phyloP scores from a whole-genome alignment of 2,113 vertebrate genomes.

The Eulemur macaco region DNA sequence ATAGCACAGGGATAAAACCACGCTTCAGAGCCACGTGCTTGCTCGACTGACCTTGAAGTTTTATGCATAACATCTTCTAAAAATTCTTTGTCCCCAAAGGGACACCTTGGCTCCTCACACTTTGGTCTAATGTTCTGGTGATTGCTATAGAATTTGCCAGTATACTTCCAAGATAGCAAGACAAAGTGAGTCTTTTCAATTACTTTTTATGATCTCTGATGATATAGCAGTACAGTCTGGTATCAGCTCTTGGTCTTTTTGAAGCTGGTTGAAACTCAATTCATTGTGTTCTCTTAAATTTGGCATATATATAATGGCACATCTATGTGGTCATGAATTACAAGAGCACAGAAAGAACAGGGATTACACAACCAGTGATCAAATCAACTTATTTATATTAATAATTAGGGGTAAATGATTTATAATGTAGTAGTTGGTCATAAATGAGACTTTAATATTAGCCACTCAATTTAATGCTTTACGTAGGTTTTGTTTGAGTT shows the following conservation, averaged over 20 bases:
- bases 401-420: not conserved
- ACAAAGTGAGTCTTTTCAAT: not conserved
- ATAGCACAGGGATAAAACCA: not conserved
- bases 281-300: not conserved
- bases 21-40: not conserved
- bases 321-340: not conserved
- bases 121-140: not conserved
- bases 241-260: not conserved
- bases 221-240: not conserved
- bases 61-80: not conserved
- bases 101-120: not conserved
- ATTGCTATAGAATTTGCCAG: not conserved
- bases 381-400: not conserved
- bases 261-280: conserved; percentile 14
- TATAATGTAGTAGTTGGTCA: not conserved
- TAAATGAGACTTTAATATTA: conserved; percentile 1
- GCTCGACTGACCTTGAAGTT: not conserved
- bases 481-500: not conserved
- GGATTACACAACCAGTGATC: not conserved
- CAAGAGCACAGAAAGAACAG: not conserved
- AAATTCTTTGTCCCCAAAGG: not conserved
- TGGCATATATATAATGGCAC: not conserved
- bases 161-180: not conserved
- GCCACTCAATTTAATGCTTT: not conserved
- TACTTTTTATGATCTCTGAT: conserved; percentile 22